phyloP scores from a whole-genome alignment of 2,113 vertebrate species.

The Coturnix japonica region DNA sequence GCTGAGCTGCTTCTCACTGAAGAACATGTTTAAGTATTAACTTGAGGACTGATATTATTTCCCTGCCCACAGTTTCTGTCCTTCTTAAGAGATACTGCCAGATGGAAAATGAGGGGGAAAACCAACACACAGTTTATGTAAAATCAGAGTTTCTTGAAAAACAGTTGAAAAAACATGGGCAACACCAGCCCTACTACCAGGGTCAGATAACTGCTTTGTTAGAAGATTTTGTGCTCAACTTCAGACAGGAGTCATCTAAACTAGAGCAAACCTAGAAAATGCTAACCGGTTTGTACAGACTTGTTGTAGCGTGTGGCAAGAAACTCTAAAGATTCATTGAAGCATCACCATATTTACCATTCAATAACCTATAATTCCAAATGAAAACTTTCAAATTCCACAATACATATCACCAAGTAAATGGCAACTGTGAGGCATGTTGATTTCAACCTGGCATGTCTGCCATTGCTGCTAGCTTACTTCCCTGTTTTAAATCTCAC shows the following conservation, averaged over 20 bases:
- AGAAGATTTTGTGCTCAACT: background rate
- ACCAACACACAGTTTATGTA: background rate
- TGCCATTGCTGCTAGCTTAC: background rate
- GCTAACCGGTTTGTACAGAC: background rate
- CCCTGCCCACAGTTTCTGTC: background rate
- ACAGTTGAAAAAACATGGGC: background rate
- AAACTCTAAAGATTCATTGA: constrained; percentile 3
- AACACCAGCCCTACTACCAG: background rate
- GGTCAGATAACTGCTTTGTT: background rate
- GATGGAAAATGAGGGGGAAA: background rate
- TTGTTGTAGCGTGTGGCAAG: background rate
- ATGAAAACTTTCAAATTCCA: background rate
- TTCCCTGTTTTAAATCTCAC: background rate
- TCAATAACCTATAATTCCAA: background rate
- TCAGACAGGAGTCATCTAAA: background rate
- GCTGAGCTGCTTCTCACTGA: constrained; percentile 16
- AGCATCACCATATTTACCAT: constrained; percentile 5
- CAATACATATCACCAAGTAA: background rate
- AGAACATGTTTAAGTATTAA: constrained; percentile 19
- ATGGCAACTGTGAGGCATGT: background rate
- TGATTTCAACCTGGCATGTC: constrained; percentile 1
- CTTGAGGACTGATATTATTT: background rate
- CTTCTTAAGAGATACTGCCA: background rate
- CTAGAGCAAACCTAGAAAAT: background rate
- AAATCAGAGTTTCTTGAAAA: background rate